These are phyloP conservation scores for Augochlora pura DNA, from an alignment of 1,140 invertebrate genomes.

Conservation along the genomic window DNA sequence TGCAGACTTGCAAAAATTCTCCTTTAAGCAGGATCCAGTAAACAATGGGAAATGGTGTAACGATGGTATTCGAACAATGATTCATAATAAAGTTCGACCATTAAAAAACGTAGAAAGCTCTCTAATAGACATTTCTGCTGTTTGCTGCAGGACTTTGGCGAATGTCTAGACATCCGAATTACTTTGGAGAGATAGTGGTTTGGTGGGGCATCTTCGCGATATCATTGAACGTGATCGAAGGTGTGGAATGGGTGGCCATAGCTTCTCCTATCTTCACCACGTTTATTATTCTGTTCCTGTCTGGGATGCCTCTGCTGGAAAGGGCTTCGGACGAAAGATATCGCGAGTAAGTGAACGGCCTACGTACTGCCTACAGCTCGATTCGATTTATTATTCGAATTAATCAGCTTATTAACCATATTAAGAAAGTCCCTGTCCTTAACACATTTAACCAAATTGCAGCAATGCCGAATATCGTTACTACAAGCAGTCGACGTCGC, in stretches of 20 bases:
- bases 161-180: conserved; percentile 95
- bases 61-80: conserved; percentile 82
- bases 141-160: conserved; percentile 89
- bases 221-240: conserved; percentile 91
- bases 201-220: conserved; percentile 97
- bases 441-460: conserved; percentile 65
- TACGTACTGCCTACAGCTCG: no score
- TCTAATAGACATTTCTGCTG: neutral
- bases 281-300: conserved; percentile 92
- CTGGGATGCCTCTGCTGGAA: conserved; percentile 92
- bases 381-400: no score
- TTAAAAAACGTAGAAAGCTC: no score
- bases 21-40: conserved; percentile 90
- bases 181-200: conserved; percentile 95
- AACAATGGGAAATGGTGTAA: conserved; percentile 96
- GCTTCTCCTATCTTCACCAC: conserved; percentile 94
- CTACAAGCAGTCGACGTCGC: conserved; percentile 93
- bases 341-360: conserved; percentile 85
- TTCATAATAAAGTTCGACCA: no score
- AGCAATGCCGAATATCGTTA: conserved; percentile 91
- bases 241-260: conserved; percentile 90
- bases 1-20: conserved; percentile 95
- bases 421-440: no score
- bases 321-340: conserved; percentile 92
- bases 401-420: no score